These are phyloP conservation scores for Lutjanus argentimaculatus DNA, from an alignment of 2,797 vertebrate genomes.

Conservation along the genomic window DNA sequence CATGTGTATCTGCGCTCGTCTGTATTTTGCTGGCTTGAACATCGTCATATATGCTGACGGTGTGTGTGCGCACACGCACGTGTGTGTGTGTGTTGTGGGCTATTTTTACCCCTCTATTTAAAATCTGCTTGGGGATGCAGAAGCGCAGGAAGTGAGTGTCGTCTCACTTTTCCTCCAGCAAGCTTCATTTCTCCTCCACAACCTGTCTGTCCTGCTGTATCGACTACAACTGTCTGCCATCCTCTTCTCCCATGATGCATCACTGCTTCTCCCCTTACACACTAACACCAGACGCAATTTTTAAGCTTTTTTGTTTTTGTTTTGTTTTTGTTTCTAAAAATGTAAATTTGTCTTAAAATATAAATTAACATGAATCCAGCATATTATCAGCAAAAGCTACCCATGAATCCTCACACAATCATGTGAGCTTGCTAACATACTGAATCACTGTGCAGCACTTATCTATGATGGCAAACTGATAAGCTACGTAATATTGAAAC, in stretches of 20 bases:
- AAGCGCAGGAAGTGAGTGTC: constrained; percentile 58
- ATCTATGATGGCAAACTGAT: no score
- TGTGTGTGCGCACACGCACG: constrained; percentile 15
- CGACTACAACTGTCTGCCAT: constrained; percentile 9
- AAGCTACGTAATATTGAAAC: no score
- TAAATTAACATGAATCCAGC: no score
- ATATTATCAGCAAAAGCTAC: no score
- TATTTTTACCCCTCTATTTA: constrained; percentile 69
- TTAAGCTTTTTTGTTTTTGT: no score
- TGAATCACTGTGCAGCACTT: no score
- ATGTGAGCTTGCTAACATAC: no score
- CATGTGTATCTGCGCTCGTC: constrained; percentile 15
- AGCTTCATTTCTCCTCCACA: constrained; percentile 30
- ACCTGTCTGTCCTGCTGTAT: constrained; percentile 19
- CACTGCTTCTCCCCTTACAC: background rate
- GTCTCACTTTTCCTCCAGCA: constrained; percentile 54
- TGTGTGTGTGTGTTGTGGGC: constrained; percentile 12
- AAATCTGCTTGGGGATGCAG: constrained; percentile 71
- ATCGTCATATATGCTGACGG: constrained; percentile 37
- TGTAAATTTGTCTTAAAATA: no score
- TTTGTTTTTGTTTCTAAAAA: no score
- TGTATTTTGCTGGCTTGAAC: constrained; percentile 28
- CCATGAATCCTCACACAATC: no score
- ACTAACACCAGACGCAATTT: background rate
- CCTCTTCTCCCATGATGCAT: constrained; percentile 48